Conservation (phyloP, 1,140 invertebrate genomes). For the Thaumatotibia leucotreta region DNA sequence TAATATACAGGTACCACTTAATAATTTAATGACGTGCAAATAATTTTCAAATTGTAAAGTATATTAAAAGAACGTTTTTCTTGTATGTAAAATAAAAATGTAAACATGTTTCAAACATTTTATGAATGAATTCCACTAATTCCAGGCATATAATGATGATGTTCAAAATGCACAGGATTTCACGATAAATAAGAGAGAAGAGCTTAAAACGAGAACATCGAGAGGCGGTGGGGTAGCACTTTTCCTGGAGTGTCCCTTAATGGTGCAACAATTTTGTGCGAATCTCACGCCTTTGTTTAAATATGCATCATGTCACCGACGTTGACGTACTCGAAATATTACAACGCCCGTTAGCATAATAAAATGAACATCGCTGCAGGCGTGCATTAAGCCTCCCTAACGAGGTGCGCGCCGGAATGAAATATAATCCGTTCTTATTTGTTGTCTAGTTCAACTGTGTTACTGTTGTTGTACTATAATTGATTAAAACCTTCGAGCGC, state of each 20-base stretch:
- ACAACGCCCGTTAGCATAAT: conserved; percentile 72
- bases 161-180: not conserved
- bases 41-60: too few relatives aligned
- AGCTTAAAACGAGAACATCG: not conserved
- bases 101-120: not conserved
- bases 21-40: too few relatives aligned
- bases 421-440: conserved; percentile 50
- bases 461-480: too few relatives aligned
- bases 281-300: conserved; percentile 63
- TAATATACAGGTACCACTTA: too few relatives aligned
- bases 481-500: too few relatives aligned
- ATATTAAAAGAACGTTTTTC: too few relatives aligned
- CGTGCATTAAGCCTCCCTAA: conserved; percentile 71
- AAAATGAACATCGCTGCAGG: conserved; percentile 64
- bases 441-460: conserved; percentile 12
- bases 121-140: not conserved
- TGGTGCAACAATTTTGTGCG: conserved; percentile 42
- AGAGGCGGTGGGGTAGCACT: conserved; percentile 22
- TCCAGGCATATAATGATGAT: not conserved
- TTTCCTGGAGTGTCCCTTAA: conserved; percentile 56
- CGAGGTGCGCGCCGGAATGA: conserved; percentile 60
- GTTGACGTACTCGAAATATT: conserved; percentile 72
- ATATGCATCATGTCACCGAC: conserved; percentile 67
- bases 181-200: not conserved
- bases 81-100: too few relatives aligned